Evolutionary conservation across 2,888 invertebrate genomes (phyloP), one percentile per base, ranked within the genome.

Genomic region (Lottia gigantea): DNA sequence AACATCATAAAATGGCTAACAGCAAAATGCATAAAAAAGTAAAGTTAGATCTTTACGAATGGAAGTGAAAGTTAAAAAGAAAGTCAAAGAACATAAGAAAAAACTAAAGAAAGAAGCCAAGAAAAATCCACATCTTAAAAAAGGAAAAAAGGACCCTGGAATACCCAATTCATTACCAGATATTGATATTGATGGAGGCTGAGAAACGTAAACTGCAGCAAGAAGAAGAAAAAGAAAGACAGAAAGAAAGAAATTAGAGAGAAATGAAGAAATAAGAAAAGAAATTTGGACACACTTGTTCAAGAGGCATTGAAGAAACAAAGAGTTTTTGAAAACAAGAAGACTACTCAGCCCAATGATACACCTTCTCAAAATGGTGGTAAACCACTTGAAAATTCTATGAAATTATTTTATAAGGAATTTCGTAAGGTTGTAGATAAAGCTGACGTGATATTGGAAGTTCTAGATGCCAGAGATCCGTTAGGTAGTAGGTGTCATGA

Each of bases 151-250:
- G 83, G 86, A 86, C 78, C 80, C 89, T 47, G 86, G 86, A 83
- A 92, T 98, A 40, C 98, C 99, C 0, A 97, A 97, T 89, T 94
- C 94, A 72, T 95, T 97, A 83, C 98, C 98, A 0, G 98, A 98
- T 85, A 98, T 93, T 95, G 62, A 94, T 98, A 77, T 89, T 99
- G 14, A 93, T 94, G 84, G 96, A 98, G 88, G 96, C 95, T 4
- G 89, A 89, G 76, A 85, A 86, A 62, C 79, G 82, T 31, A 89
- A 89, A 67, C 84, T 81, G 74, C 82, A 31, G 31, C 31, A 31
- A 31, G 31, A 31, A 31, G 3, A 31, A 31, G 31, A 31, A 31
- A 31, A 31, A 31, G 31, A 31, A 31, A 31, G 31, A 31, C 31
- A 31, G 6, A 31, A 31, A 6, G 31, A 31, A 31, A 31, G 31